Percentiles rank a stretch among this genome's conserved stretches.
phyloP scores from a whole-genome alignment of 2,888 invertebrate species.

The Plebejus anna region DNA sequence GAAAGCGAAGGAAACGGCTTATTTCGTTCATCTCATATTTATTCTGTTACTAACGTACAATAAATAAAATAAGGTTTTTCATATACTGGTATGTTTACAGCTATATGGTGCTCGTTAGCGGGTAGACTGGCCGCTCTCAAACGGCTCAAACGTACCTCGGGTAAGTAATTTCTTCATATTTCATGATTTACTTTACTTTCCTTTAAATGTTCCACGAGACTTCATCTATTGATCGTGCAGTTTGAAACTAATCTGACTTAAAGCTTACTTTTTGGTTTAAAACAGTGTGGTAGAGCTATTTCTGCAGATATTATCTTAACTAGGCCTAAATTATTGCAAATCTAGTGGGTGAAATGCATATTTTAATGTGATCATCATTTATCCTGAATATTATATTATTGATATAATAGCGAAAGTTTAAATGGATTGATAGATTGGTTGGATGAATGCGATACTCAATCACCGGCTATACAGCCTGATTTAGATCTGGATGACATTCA shows the following conservation, averaged over 20 bases:
- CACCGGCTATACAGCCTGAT: neutral
- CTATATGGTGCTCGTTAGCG: slow-evolving; percentile 65
- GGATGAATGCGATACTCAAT: neutral
- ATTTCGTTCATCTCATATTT: slow-evolving; percentile 4
- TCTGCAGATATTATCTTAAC: neutral
- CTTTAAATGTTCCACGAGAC: neutral
- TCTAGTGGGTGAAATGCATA: neutral
- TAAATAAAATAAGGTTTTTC: slow-evolving; percentile 6
- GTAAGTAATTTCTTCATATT: slow-evolving; percentile 46
- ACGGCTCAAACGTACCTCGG: slow-evolving; percentile 65
- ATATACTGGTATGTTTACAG: slow-evolving; percentile 47
- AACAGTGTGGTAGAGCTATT: neutral
- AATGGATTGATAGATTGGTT: slow-evolving; percentile 2
- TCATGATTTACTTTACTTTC: slow-evolving; percentile 30
- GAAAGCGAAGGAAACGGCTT: neutral
- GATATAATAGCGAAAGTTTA: neutral
- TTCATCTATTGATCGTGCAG: neutral
- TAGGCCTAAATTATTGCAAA: neutral
- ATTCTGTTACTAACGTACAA: slow-evolving; percentile 13
- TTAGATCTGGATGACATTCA: neutral
- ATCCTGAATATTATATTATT: neutral
- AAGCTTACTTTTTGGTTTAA: neutral
- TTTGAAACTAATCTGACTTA: neutral
- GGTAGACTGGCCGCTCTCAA: slow-evolving; percentile 55
- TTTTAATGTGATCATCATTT: neutral